Base-by-base conservation (phyloP, 2,113 vertebrate species). In the Ellobius talpinus region DNA sequence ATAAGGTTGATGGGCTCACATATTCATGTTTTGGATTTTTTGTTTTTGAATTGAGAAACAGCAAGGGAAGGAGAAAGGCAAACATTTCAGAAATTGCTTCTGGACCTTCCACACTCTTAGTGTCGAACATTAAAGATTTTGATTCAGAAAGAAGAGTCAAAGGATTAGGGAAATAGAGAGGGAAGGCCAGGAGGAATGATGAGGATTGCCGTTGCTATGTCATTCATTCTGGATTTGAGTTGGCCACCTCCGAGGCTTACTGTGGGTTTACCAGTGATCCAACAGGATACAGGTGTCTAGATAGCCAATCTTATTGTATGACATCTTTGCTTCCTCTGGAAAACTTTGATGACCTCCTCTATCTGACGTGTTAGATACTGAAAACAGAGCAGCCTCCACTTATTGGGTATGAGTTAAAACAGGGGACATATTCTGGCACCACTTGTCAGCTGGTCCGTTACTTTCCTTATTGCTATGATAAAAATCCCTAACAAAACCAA, bases 131-230 rank as follows among this genome's bases (percentile, higher is more conserved):
- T 88, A 82, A 86, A 78, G 47, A 89, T 21, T n/a, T 87, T 19
- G 72, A 9, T 72, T 93, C 85, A 70, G 42, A 94, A 96, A 73
- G 55, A 92, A 58, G 33, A 66, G 79, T 85, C 70, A 66, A 90
- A 66, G 31, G 42, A 42, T 86, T 14, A 88, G 91, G 66, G 45
- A 79, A 88, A 17, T 52, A 1, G 2, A 29, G n/a, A 52, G 66
- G n/a, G 36, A 31, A 92, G 45, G 45, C 33, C 65, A 91, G 61
- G 47, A 78, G n/a, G 55, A n/a, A 58, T 61, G 72, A 24, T 17
- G n/a, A 89, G 68, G 47, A 87, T 89, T 84, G 33, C 61, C 73
- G 6, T 52, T 88, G 17, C 21, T 91, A 21, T 66, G 39, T 33
- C 72, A 68, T 84, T 55, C 58, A n/a, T 82, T 61, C 26, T 86